A percentile compares a stretch with the other conserved stretches of the same genome.
Evolutionary conservation across 2,888 invertebrate species (phyloP).

Genomic region (Spilosoma lubricipeda): DNA sequence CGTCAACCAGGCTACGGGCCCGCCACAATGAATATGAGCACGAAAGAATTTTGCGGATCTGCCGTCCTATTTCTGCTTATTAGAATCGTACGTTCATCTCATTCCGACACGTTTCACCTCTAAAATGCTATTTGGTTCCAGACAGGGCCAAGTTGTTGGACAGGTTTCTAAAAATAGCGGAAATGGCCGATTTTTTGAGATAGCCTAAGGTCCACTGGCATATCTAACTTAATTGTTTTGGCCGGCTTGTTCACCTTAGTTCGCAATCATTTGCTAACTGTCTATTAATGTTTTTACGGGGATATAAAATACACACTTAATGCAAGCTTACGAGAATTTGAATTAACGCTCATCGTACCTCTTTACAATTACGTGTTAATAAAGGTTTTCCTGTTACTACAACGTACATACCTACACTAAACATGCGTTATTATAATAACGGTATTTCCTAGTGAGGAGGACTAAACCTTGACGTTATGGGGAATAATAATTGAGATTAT

Average conservation of each 20-base stretch:
- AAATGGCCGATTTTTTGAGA: constrained; percentile 73
- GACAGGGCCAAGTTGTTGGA: constrained; percentile 77
- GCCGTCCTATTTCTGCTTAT: constrained; percentile 76
- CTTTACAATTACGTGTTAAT: constrained; percentile 13
- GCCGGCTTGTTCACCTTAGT: constrained; percentile 22
- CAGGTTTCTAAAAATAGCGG: constrained; percentile 84
- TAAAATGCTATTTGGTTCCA: constrained; percentile 80
- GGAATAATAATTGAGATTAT: neutral
- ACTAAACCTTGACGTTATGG: neutral
- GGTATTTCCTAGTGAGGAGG: neutral
- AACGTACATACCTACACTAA: too few relatives aligned
- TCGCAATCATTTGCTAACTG: constrained; percentile 16
- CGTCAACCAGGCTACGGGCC: constrained; percentile 13
- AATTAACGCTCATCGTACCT: neutral
- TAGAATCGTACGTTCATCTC: constrained; percentile 71
- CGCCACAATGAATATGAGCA: constrained; percentile 64
- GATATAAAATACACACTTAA: constrained; percentile 3
- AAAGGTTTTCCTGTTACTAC: constrained; percentile 28
- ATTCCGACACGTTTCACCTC: constrained; percentile 82
- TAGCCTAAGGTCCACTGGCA: constrained; percentile 57
- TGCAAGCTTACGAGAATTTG: constrained; percentile 7
- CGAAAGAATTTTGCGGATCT: constrained; percentile 78
- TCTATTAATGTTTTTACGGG: constrained; percentile 4
- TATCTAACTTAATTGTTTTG: constrained; percentile 38
- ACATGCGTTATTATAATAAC: neutral